A percentile compares a stretch with the other conserved stretches of the same genome.
Conservation (phyloP, 2,113 vertebrate genomes). For the Amphiprion ocellaris region DNA sequence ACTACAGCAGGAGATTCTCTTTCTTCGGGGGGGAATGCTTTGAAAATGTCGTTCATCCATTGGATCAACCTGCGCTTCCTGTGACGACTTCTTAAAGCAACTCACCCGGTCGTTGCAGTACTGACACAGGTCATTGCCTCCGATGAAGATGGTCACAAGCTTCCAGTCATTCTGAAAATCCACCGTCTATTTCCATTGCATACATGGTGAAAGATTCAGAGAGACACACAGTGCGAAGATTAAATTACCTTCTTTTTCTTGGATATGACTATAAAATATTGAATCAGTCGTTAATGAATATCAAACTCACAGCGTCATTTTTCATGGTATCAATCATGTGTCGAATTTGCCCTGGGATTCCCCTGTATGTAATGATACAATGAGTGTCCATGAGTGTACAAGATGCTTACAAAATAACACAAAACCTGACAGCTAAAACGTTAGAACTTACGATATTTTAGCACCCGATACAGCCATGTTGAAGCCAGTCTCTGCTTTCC, state of each 20-base stretch:
- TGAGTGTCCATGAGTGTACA: background rate
- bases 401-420: background rate
- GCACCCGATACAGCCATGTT: conserved; percentile 88
- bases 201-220: conserved; percentile 20
- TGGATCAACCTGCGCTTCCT: background rate
- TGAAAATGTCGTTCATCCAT: conserved; percentile 1
- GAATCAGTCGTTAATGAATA: background rate
- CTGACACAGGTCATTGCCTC: conserved; percentile 92
- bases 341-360: conserved; percentile 87
- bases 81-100: conserved; percentile 19
- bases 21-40: background rate
- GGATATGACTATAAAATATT: background rate
- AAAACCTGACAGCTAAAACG: background rate
- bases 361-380: conserved; percentile 74
- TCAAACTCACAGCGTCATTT: conserved; percentile 84
- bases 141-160: conserved; percentile 93
- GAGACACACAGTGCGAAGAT: background rate
- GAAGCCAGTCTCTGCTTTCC: conserved; percentile 81
- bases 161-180: conserved; percentile 94
- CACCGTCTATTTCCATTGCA: conserved; percentile 82
- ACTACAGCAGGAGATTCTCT: background rate
- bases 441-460: conserved; percentile 85
- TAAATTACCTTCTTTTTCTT: background rate
- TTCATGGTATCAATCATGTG: conserved; percentile 86
- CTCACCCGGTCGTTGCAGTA: conserved; percentile 91